Evolutionary conservation across 2,797 vertebrate species (phyloP).

Genomic region (Onychomys arenicola): DNA sequence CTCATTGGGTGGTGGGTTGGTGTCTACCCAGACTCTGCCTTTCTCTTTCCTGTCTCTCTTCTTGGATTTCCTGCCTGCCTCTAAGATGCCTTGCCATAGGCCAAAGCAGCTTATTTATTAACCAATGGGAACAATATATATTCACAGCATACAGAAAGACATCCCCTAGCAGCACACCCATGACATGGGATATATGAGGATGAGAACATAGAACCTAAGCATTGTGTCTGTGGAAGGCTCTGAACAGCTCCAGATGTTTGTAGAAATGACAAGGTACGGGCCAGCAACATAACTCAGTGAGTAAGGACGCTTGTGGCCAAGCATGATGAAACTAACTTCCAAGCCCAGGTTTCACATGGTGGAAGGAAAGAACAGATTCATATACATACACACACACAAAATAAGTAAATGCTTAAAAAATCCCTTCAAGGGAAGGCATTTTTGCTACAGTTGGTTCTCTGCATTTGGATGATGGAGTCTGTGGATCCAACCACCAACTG

Average conservation of each 20-base stretch:
- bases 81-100: too few relatives aligned
- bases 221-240: not conserved
- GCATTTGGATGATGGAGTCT: not conserved
- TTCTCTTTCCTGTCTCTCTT: too few relatives aligned
- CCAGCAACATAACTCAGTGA: not conserved
- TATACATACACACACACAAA: not conserved
- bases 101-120: too few relatives aligned
- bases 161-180: too few relatives aligned
- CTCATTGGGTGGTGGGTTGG: too few relatives aligned
- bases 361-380: not conserved
- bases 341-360: not conserved
- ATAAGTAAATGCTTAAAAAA: not conserved
- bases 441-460: not conserved
- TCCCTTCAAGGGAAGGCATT: not conserved
- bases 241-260: not conserved
- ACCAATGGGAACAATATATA: too few relatives aligned
- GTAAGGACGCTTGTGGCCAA: not conserved
- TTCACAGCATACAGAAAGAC: too few relatives aligned
- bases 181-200: not conserved
- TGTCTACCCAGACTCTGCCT: too few relatives aligned
- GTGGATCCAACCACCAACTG: not conserved
- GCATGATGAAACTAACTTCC: not conserved
- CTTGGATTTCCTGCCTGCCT: too few relatives aligned
- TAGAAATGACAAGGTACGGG: constrained; percentile 21
- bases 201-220: not conserved